phyloP scores from a whole-genome alignment of 2,113 vertebrate genomes.

The Chascanopsetta lugubris region DNA sequence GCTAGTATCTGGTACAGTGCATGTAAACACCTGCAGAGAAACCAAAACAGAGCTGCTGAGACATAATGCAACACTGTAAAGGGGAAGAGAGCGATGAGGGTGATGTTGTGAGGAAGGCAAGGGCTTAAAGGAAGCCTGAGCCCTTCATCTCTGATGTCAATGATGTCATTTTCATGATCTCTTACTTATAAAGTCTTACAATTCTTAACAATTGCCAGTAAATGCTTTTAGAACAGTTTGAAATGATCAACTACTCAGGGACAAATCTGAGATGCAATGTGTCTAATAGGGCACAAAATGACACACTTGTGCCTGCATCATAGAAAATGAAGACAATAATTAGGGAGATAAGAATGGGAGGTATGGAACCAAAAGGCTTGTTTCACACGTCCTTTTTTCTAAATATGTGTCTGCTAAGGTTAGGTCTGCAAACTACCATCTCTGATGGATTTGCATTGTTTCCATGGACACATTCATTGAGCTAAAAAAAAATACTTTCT shows the following conservation, averaged over 20 bases:
- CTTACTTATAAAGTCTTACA: too few relatives aligned
- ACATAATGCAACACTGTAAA: too few relatives aligned
- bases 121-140: too few relatives aligned
- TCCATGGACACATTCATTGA: constrained; percentile 10
- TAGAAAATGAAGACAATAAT: background rate
- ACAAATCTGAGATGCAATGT: background rate
- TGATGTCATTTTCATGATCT: too few relatives aligned
- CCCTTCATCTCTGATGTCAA: too few relatives aligned
- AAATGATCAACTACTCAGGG: background rate
- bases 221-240: background rate
- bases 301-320: background rate
- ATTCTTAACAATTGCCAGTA: background rate
- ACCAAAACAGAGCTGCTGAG: too few relatives aligned
- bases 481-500: constrained; percentile 29
- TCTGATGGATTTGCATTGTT: constrained; percentile 12
- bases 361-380: background rate
- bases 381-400: background rate
- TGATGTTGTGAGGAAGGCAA: too few relatives aligned
- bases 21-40: too few relatives aligned
- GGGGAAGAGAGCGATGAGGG: too few relatives aligned
- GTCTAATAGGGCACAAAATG: background rate
- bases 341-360: background rate
- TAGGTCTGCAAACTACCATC: constrained; percentile 2
- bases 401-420: constrained; percentile 11
- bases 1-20: too few relatives aligned